These are phyloP conservation scores for Galago senegalensis DNA, from an alignment of 2,797 vertebrate genomes.

Conservation along the genomic window DNA sequence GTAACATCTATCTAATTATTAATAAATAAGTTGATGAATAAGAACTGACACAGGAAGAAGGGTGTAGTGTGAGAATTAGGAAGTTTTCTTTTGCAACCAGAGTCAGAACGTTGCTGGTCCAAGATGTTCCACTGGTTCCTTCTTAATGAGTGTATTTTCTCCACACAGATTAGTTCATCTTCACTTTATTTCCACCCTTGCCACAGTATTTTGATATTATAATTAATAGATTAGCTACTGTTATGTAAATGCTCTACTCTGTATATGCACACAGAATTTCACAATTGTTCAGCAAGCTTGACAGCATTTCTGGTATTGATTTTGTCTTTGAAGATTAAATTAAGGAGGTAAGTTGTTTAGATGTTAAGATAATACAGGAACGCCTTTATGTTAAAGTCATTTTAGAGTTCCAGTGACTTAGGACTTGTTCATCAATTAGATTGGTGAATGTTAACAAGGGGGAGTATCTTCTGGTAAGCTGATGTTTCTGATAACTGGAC, in stretches of 20 bases:
- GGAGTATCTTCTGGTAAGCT: background rate
- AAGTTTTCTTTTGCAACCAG: slow-evolving; percentile 51
- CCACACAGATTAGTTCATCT: background rate
- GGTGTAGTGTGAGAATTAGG: slow-evolving; percentile 65
- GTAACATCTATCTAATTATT: background rate
- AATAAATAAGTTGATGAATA: background rate
- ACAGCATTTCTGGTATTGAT: slow-evolving; percentile 57
- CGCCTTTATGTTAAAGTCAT: slow-evolving; percentile 22
- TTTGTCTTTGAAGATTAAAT: slow-evolving; percentile 66
- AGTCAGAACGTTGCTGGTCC: slow-evolving; percentile 58
- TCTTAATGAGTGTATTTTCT: slow-evolving; percentile 57
- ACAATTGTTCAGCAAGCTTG: slow-evolving; percentile 42
- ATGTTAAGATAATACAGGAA: slow-evolving; percentile 62
- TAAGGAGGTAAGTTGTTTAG: slow-evolving; percentile 61
- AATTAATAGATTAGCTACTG: slow-evolving; percentile 57
- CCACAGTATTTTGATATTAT: slow-evolving; percentile 43
- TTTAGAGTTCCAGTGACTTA: slow-evolving; percentile 10
- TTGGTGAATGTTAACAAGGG: background rate
- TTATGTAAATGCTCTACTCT: slow-evolving; percentile 45
- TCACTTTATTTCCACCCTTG: slow-evolving; percentile 58
- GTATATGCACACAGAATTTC: background rate
- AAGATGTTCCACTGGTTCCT: slow-evolving; percentile 61
- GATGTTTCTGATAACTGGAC: slow-evolving; percentile 1
- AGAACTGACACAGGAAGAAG: background rate
- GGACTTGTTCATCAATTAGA: slow-evolving; percentile 6